Conservation (phyloP, 2,797 vertebrate species). For the Orestias chungarensis region DNA sequence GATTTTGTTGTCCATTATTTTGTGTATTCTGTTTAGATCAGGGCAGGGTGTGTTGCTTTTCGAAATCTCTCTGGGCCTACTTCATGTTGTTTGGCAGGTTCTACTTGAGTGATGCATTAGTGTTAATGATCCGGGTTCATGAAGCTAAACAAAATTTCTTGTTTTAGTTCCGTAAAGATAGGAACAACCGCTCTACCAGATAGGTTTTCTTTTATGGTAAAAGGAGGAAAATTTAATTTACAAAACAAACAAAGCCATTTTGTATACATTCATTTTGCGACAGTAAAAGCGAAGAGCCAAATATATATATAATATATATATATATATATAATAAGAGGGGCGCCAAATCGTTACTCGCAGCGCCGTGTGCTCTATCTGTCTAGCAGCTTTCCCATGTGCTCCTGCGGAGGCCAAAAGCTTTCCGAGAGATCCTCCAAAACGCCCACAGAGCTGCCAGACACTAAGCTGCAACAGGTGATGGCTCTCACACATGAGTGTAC, state of each 20-base stretch:
- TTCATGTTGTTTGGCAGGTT: not conserved
- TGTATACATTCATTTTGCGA: too few species aligned
- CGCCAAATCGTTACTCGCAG: not conserved
- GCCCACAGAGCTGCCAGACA: conserved; percentile 62
- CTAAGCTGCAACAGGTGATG: conserved; percentile 80
- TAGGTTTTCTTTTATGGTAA: too few species aligned
- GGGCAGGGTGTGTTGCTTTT: not conserved
- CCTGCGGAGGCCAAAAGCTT: not conserved
- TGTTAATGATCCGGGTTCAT: too few species aligned
- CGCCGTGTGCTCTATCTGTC: not conserved
- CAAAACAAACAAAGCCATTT: too few species aligned
- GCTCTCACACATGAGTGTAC: conserved; percentile 54
- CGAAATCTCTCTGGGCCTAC: not conserved
- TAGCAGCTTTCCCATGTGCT: conserved; percentile 1
- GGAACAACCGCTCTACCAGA: too few species aligned
- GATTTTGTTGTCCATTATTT: too few species aligned
- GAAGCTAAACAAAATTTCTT: not conserved
- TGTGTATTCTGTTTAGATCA: conserved; percentile 12
- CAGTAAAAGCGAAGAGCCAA: too few species aligned
- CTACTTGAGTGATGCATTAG: not conserved
- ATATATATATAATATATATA: too few species aligned
- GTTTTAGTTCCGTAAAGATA: not conserved
- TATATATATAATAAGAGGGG: too few species aligned
- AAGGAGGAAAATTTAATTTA: too few species aligned
- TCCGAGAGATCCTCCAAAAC: conserved; percentile 37